Conservation (phyloP, 2,888 invertebrate species). For the Diaperis boleti region DNA sequence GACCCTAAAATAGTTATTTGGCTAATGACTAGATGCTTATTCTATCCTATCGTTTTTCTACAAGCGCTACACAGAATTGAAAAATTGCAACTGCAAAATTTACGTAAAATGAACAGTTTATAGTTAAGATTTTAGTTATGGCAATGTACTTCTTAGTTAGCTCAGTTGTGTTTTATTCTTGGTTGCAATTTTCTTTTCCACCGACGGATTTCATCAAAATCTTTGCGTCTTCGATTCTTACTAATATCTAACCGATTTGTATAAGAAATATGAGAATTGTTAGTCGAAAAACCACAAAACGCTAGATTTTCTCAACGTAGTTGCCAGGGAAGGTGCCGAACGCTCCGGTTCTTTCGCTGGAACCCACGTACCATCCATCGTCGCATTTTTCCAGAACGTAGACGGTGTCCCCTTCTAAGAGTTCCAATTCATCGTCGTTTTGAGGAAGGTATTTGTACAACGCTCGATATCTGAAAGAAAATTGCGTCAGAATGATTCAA, state of each 20-base stretch:
- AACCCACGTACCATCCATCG: conserved; percentile 99
- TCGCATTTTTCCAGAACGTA: conserved; percentile 98
- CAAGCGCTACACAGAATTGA: conserved; percentile 28
- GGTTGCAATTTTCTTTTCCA: conserved; percentile 45
- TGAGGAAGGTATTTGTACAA: conserved; percentile 97
- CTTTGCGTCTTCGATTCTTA: conserved; percentile 13
- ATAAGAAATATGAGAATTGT: conserved; percentile 1
- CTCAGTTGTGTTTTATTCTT: conserved; percentile 50
- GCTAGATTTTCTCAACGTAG: conserved; percentile 80
- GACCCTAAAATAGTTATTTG: conserved; percentile 57
- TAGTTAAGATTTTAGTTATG: conserved; percentile 39
- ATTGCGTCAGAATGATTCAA: too few relatives aligned
- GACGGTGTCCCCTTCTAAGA: conserved; percentile 92
- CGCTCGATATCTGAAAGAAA: conserved; percentile 87
- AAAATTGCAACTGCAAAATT: conserved; percentile 40
- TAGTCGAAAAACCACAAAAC: conserved; percentile 10
- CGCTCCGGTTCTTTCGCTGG: conserved; percentile 92
- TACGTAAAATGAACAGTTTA: not conserved
- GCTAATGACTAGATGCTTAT: conserved; percentile 64
- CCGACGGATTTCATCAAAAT: conserved; percentile 4
- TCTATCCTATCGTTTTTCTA: conserved; percentile 30
- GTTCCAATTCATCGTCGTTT: conserved; percentile 96
- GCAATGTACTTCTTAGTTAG: conserved; percentile 56
- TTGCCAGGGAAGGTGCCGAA: conserved; percentile 99
- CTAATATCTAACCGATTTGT: conserved; percentile 14